A percentile compares a stretch with the other conserved stretches of the same genome.
phyloP scores from a whole-genome alignment of 2,113 vertebrate species.

The Onychostoma macrolepis region DNA sequence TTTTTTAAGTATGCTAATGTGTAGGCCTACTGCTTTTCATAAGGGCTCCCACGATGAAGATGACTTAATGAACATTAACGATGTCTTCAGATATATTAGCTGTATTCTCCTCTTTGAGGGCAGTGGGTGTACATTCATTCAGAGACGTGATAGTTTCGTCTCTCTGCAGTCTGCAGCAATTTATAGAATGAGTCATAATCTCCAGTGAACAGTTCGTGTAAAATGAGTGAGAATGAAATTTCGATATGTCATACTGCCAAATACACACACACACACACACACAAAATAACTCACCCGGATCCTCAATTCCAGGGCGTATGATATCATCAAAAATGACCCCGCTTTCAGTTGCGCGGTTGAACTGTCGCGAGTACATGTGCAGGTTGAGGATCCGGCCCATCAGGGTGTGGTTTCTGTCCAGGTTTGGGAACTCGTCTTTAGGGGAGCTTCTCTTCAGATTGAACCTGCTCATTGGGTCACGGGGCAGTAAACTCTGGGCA shows the following conservation, averaged over 20 bases:
- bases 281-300: constrained; percentile 64
- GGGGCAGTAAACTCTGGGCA: constrained; percentile 63
- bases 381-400: constrained; percentile 73
- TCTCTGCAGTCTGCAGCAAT: neutral
- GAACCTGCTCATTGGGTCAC: constrained; percentile 69
- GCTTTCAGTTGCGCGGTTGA: constrained; percentile 71
- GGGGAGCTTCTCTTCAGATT: constrained; percentile 68
- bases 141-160: neutral
- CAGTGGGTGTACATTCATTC: neutral
- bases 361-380: constrained; percentile 74
- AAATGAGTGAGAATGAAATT: neutral
- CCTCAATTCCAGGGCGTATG: constrained; percentile 76
- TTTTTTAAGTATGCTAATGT: neutral
- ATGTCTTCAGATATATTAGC: neutral
- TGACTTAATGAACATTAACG: neutral
- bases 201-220: neutral
- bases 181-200: no score
- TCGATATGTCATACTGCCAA: neutral
- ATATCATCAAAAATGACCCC: constrained; percentile 77
- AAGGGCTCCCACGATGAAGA: neutral
- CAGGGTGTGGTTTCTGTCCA: constrained; percentile 67
- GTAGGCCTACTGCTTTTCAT: neutral
- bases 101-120: neutral
- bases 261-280: neutral
- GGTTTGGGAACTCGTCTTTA: constrained; percentile 75